A percentile compares a stretch with the other conserved stretches of the same genome.
Conservation (phyloP, 2,888 invertebrate species). For the Spisula solida region DNA sequence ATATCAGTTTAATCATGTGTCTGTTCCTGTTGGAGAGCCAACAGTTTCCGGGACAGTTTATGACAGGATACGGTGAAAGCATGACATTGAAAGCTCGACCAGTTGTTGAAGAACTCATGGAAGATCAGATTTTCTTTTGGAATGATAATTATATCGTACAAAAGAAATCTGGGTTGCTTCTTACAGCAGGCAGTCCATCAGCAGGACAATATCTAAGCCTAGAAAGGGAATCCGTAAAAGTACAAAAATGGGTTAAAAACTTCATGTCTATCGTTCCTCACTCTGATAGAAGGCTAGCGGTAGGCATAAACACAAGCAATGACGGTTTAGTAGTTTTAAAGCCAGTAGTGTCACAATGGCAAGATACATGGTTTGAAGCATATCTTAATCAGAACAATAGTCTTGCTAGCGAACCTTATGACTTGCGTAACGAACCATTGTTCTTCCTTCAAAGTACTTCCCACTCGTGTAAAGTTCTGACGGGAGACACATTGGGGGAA, state of each 20-base stretch:
- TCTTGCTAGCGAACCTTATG: no score
- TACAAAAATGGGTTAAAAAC: no score
- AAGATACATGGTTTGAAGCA: neutral
- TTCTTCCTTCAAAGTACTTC: conserved; percentile 15
- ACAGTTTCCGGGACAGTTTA: neutral
- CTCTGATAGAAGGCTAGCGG: no score
- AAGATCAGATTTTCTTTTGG: conserved; percentile 18
- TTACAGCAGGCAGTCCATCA: neutral
- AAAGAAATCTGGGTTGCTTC: neutral
- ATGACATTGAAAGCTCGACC: conserved; percentile 6
- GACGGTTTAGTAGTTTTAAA: no score
- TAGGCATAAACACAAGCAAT: no score
- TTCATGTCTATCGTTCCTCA: no score
- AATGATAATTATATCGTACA: conserved; percentile 13
- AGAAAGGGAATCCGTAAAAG: no score
- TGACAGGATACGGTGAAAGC: neutral
- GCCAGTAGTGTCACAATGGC: no score
- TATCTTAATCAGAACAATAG: neutral
- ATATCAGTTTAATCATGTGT: neutral
- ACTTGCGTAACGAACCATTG: neutral
- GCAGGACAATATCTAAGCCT: no score
- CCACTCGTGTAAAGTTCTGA: neutral
- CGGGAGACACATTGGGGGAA: neutral
- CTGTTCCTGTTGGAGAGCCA: neutral
- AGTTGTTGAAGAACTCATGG: neutral